Base-by-base conservation (phyloP, 1,140 invertebrate species). In the Lucilia sericata region DNA sequence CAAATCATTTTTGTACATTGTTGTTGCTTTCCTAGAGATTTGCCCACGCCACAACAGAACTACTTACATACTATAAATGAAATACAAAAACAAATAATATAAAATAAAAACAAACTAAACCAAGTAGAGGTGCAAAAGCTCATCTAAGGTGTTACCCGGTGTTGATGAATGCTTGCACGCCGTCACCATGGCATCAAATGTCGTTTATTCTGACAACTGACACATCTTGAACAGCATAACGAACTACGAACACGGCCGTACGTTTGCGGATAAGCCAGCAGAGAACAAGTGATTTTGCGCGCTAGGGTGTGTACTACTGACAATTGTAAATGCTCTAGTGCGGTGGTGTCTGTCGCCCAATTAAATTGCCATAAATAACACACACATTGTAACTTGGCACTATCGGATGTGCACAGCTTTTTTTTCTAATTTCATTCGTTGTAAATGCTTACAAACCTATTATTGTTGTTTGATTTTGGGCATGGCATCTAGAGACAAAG, bases 291-390 rank as follows among this genome's bases (percentile, higher is more conserved):
- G 76, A 80, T 80, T 80, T 80, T 80, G 42, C 42, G 42, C 76
- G 10, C 76, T 49, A 51, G 76, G 76, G 76, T 80, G 76, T 80
- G 76, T 80, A 21, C 76, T 49, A 21, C 76, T 49, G 42, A 49
- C 36, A 34, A 42, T 30, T 49, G 76, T 49, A 21, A 49, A 49
- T 49, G 75, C 25, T 80, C 34, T 13, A 80, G 42, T 49, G 76
- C 76, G 76, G 42, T 80, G 76, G 76, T 49, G 74, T 80, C 76
- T 75, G 75, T 80, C 76, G 76, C 76, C 76, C 76, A 80, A 80
- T 80, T 80, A 80, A 80, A 80, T 80, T 80, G 76, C 76, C 76
- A 80, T 80, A 80, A 80, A 80, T 80, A 80, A 80, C 5, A 42
- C 76, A 70, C n/a, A 70, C 65, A 80, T 80, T 80, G 47, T 42